Base-by-base conservation (phyloP, 2,113 vertebrate species). In the Turnix velox region DNA sequence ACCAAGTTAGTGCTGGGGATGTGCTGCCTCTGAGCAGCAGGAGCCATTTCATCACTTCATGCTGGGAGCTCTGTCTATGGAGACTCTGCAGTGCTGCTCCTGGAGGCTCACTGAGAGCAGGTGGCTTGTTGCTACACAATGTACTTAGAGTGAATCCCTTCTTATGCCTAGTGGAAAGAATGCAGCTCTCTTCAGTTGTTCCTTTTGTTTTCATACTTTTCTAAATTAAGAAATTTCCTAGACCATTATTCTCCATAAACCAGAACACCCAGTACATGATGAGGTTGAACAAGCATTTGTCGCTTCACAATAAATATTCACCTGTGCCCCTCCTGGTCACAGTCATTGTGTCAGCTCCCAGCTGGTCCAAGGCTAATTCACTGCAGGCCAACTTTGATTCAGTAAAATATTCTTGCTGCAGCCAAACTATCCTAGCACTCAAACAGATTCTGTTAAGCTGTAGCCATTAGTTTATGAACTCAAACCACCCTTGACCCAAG, bases 311-410 rank as follows among this genome's bases (percentile, higher is more conserved):
- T 54, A 59, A 65, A 37, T 14, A 10, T 7, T 86, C 46, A 66
- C n/a, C 54, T 39, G 48, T 30, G 22, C 46, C 14, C 8, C 16
- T 27, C 8, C 10, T 59, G 71, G 27, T 25, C 20, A 5, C 33
- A 8, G 31, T 27, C 7, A 10, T 46, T 0, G 0, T n/a, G 15
- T 46, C 69, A 82, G 13, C 42, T 66, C 27, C 52, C 58, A 42
- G 35, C 57, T 88, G 45, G 30, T 84, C 88, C 76, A n/a, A 85
- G 65, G n/a, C 40, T 84, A 28, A 90, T 63, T 67, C 67, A 12
- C 63, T 48, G 22, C 33, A 45, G 22, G 31, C 54, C 46, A 42
- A 25, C 39, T 95, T 81, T 86, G 57, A 82, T 62, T 61, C 42
- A 55, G 55, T 83, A 39, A 51, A 75, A 84, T 87, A 59, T 19